Base-by-base conservation (phyloP, 2,797 vertebrate genomes). In the Cuniculus paca region DNA sequence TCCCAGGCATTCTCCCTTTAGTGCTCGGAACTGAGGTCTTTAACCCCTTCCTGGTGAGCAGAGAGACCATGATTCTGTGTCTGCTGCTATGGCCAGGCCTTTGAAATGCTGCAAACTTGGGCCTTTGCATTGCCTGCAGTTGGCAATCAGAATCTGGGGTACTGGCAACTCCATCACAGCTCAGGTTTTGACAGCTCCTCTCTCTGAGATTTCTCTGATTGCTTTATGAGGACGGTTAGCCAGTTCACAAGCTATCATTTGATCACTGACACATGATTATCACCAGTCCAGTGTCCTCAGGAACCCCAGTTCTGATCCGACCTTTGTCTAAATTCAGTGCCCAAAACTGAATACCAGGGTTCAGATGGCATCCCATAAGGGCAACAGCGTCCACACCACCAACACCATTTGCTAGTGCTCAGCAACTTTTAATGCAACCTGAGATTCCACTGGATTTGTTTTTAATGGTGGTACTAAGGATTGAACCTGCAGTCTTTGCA, bases 361-460 rank as follows among this genome's bases (percentile, higher is more conserved):
- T 74, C 42, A 88, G 79, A 39, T 26, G 36, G 34, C 28, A 61
- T 31, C 48, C 61, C 28, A 31, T 5, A 28, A 80, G 52, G 52
- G 20, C 17, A 60, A 54, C 3, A 48, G 6, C 24, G 24, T 50
- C 22, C 24, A 39, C n/a, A 65, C 58, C 34, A 31, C 36, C n/a
- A 19, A 8, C 16, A 20, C 6, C 9, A 20, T n/a, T 84, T 6
- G 16, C 50, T 63, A 22, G 31, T 0, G 2, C 13, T 8, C 1
- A 7, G 5, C 9, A 11, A 56, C 52, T 88, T 0, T 16, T 52
- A 56, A 74, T 17, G 16, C 31, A 36, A 14, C 52, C 34, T 63
- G 54, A 88, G 61, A 72, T 39, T 48, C 17, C 22, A 72, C 39
- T 42, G 11, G 17, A 24, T 24, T 11, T 39, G n/a, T 36, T 70